Conservation (phyloP, 1,140 invertebrate genomes). For the Zaprionus ghesquierei region DNA sequence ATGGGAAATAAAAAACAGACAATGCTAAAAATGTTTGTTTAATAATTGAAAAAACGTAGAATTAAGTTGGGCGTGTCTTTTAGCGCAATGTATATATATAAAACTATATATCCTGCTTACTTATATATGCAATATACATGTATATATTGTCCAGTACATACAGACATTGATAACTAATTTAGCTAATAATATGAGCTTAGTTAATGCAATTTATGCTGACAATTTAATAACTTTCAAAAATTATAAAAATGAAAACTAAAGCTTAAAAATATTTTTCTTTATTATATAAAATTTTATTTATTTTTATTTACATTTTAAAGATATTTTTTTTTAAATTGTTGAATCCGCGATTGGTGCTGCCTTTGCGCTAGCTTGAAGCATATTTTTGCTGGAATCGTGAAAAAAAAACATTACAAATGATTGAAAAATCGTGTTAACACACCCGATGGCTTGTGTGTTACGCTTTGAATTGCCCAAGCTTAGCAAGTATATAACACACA, state of each 20-base stretch:
- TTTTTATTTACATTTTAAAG: too few relatives aligned
- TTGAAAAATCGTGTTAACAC: conserved; percentile 55
- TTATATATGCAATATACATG: background rate
- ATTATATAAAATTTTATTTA: background rate
- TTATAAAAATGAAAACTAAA: too few relatives aligned
- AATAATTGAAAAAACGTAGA: background rate
- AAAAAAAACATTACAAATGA: background rate
- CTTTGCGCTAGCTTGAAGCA: background rate
- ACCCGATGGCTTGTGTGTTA: background rate
- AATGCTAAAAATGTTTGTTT: background rate
- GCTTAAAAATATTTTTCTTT: too few relatives aligned
- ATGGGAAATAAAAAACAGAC: conserved; percentile 1
- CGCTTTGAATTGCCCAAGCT: conserved; percentile 3
- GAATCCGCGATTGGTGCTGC: background rate
- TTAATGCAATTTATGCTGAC: background rate
- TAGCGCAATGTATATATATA: background rate
- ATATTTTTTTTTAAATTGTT: background rate
- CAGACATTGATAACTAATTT: too few relatives aligned
- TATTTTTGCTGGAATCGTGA: background rate
- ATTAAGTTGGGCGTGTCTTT: background rate
- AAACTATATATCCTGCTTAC: background rate
- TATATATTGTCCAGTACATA: background rate
- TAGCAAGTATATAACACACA: background rate
- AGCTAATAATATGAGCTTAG: too few relatives aligned
- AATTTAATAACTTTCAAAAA: too few relatives aligned